These are phyloP conservation scores for Hirtodrosophila alboralis DNA, from an alignment of 2,888 invertebrate species.

Conservation along the genomic window DNA sequence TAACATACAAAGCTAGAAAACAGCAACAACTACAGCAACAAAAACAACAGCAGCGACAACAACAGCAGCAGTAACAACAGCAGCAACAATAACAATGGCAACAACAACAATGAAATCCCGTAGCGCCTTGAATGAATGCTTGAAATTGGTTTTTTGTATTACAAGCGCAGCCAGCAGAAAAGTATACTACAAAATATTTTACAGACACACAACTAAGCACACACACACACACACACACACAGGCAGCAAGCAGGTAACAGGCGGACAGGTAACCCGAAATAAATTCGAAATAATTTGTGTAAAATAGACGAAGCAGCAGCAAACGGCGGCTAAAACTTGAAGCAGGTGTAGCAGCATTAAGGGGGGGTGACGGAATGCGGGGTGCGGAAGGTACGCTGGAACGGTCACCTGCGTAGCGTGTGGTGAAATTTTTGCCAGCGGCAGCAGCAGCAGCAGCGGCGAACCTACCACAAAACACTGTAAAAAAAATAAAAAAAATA, in stretches of 20 bases:
- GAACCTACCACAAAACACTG: constrained; percentile 52
- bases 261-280: constrained; percentile 65
- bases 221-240: constrained; percentile 8
- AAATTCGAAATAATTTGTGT: constrained; percentile 75
- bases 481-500: no score
- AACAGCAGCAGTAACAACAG: constrained; percentile 13
- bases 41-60: constrained; percentile 1
- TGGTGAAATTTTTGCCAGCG: constrained; percentile 62
- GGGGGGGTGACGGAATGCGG: constrained; percentile 2
- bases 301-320: constrained; percentile 67
- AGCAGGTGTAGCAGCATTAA: neutral
- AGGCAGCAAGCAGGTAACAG: constrained; percentile 1
- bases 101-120: constrained; percentile 39
- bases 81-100: constrained; percentile 2
- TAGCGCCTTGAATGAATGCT: constrained; percentile 71
- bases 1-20: constrained; percentile 41
- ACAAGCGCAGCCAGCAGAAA: constrained; percentile 54
- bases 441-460: constrained; percentile 26
- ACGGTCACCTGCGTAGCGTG: constrained; percentile 30
- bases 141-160: constrained; percentile 71
- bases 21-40: constrained; percentile 19
- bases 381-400: neutral
- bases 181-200: constrained; percentile 63
- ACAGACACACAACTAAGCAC: constrained; percentile 20
- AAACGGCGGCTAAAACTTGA: neutral